Evolutionary conservation across 2,888 invertebrate species (phyloP), one percentile per base, ranked within the genome.

Genomic region (Platypus cylindrus): DNA sequence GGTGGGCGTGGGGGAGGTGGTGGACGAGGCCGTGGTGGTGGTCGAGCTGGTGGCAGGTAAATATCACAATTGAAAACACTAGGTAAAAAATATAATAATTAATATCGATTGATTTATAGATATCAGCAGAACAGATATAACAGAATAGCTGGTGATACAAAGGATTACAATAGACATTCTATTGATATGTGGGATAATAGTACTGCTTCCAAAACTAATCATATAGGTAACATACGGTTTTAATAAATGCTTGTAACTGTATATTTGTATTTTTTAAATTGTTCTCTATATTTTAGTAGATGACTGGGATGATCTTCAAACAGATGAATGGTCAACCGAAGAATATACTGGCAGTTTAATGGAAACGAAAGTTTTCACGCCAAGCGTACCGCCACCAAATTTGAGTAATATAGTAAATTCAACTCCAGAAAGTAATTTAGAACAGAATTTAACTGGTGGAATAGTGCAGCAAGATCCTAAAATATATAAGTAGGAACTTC

Each of bases 261-360:
- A n/a, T n/a, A n/a, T n/a, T n/a, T n/a, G n/a, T n/a, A n/a, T n/a
- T n/a, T n/a, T 25, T 11, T 14, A 9, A 28, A 12, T 30, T 17
- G 25, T 8, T 25, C 11, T 25, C 12, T 5, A 11, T 8, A 5
- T 4, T 11, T 25, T 17, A 27, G 4, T 33, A 45, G 48, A 48
- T 12, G 49, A 50, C 22, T 89, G 82, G 87, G 87, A 84, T 64
- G 62, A 62, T 29, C 59, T 41, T 14, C 41, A 41, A 14, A 41
- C 41, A n/a, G 69, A 68, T 46, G 69, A 69, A 41, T 77, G 77
- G 75, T 73, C 57, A 67, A 56, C 60, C 54, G 91, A 93, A 62
- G 93, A 93, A 59, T 94, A 93, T 71, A 87, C 89, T 24, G 93
- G 93, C 34, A 90, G 89, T 48, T 70, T 93, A 41, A 83, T 87